These are phyloP conservation scores for Ornithorhynchus anatinus DNA, from an alignment of 2,113 vertebrate species.

Conservation along the genomic window DNA sequence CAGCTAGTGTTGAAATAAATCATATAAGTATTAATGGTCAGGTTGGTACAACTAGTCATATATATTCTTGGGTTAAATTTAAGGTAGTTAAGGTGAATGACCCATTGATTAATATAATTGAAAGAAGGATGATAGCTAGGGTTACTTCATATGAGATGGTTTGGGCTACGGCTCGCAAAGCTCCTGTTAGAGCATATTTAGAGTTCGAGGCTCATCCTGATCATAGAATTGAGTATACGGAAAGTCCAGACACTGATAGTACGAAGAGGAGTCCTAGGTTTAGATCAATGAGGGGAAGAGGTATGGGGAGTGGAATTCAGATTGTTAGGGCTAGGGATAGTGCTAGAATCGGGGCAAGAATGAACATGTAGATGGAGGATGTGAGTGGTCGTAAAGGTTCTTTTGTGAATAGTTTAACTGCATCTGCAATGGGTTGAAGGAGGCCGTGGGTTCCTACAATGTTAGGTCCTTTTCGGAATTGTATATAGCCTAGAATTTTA, in stretches of 20 bases:
- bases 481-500: background rate
- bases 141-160: rapidly evolving
- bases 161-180: rapidly evolving
- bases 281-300: rapidly evolving
- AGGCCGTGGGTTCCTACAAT: rapidly evolving
- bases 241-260: background rate
- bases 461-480: background rate
- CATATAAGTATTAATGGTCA: rapidly evolving
- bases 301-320: rapidly evolving
- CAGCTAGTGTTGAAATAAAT: rapidly evolving
- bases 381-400: rapidly evolving
- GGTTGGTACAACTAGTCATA: rapidly evolving
- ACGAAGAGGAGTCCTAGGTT: rapidly evolving
- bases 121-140: rapidly evolving
- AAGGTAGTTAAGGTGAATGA: rapidly evolving
- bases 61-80: rapidly evolving
- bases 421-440: rapidly evolving
- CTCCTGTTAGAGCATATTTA: rapidly evolving
- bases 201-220: background rate
- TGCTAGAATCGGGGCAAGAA: rapidly evolving
- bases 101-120: rapidly evolving
- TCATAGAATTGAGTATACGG: background rate
- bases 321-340: rapidly evolving
- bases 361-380: rapidly evolving
- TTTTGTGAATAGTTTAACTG: rapidly evolving